These are phyloP conservation scores for Calephelis nemesis DNA, from an alignment of 1,140 invertebrate genomes.

Conservation along the genomic window DNA sequence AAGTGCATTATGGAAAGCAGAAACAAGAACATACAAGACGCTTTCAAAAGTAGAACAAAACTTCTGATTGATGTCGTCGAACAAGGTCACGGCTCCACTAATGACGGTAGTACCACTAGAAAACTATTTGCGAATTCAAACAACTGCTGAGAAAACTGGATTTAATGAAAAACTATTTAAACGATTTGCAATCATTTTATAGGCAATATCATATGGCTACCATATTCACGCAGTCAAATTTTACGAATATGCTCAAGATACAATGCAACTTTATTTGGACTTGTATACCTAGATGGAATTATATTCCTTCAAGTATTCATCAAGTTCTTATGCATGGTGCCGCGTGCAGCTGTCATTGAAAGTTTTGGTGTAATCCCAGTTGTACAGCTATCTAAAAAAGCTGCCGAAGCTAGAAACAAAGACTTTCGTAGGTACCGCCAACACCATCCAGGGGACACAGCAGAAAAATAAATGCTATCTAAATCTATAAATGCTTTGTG, in stretches of 20 bases:
- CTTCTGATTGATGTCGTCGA: not conserved
- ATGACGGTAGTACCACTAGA: not conserved
- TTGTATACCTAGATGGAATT: not conserved
- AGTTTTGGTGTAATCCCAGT: not conserved
- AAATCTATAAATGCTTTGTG: too few relatives aligned
- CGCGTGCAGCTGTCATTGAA: not conserved
- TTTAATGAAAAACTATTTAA: too few relatives aligned
- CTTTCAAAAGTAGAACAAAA: not conserved
- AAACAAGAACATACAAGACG: not conserved
- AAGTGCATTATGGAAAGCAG: not conserved
- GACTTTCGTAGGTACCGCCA: constrained; percentile 1
- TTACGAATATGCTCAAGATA: too few relatives aligned
- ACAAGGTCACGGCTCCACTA: not conserved
- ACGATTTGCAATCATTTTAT: not conserved
- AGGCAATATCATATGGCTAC: not conserved
- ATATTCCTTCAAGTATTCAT: too few relatives aligned
- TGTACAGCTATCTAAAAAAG: constrained; percentile 1
- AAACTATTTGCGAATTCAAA: not conserved
- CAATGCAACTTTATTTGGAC: too few relatives aligned
- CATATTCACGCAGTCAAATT: not conserved
- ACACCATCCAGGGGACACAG: not conserved
- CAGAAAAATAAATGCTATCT: too few relatives aligned
- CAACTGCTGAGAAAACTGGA: too few relatives aligned
- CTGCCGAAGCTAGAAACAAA: constrained; percentile 8
- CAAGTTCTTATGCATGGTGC: not conserved